phyloP scores from a whole-genome alignment of 2,797 vertebrate species.

The Chromis chromis region DNA sequence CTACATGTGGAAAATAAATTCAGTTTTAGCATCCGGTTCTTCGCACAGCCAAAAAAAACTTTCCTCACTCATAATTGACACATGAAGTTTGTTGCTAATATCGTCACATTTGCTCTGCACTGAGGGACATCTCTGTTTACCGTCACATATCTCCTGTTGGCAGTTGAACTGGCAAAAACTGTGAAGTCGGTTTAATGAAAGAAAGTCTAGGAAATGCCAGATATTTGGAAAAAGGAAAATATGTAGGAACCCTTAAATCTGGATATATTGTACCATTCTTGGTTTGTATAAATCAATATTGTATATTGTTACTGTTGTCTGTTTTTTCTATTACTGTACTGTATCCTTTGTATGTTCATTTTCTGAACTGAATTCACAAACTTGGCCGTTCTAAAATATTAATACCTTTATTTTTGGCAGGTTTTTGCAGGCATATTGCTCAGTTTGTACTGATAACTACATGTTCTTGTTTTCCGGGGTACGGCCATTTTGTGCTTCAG shows the following conservation, averaged over 20 bases:
- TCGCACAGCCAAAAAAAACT: conserved; percentile 10
- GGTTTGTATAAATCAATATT: conserved; percentile 77
- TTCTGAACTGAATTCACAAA: conserved; percentile 62
- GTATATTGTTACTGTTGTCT: conserved; percentile 71
- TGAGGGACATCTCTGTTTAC: conserved; percentile 14
- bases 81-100: conserved; percentile 12
- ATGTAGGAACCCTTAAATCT: conserved; percentile 75
- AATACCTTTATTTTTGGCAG: conserved; percentile 57
- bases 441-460: conserved; percentile 44
- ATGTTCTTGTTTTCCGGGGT: conserved; percentile 3
- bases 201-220: conserved; percentile 12
- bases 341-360: conserved; percentile 68
- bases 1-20: conserved; percentile 55
- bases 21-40: conserved; percentile 14
- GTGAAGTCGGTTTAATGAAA: conserved; percentile 15
- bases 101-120: conserved; percentile 2
- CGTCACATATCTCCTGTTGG: conserved; percentile 15
- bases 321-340: conserved; percentile 65
- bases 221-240: conserved; percentile 26
- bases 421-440: conserved; percentile 46
- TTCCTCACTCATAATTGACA: conserved; percentile 5
- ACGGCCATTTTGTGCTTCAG: conserved; percentile 58
- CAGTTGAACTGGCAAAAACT: conserved; percentile 22
- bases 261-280: conserved; percentile 70
- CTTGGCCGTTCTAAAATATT: conserved; percentile 44